These are phyloP conservation scores for Steinernema scapterisci DNA, from an alignment of 2,888 invertebrate species.

Conservation along the genomic window DNA sequence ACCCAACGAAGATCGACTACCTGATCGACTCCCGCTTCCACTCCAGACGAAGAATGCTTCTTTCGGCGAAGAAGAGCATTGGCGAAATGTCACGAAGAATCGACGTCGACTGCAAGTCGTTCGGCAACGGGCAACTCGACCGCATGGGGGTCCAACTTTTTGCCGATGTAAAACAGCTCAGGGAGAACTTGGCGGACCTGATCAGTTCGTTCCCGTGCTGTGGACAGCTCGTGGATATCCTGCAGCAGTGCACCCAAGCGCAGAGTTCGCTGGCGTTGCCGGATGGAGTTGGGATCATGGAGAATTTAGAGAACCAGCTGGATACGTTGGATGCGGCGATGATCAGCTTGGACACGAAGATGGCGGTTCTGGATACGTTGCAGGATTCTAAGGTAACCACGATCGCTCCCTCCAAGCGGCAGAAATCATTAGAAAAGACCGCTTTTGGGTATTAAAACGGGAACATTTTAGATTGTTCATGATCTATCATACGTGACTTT, in stretches of 20 bases:
- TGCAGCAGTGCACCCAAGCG: constrained; percentile 34
- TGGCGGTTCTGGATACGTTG: constrained; percentile 60
- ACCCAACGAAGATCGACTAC: constrained; percentile 43
- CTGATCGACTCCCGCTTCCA: constrained; percentile 48
- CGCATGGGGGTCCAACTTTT: constrained; percentile 59
- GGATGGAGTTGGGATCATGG: constrained; percentile 4
- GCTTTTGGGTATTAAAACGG: no score
- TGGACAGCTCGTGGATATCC: constrained; percentile 42
- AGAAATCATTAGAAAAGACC: no score
- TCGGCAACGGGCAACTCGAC: constrained; percentile 54
- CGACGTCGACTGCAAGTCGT: constrained; percentile 59
- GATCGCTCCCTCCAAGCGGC: no score
- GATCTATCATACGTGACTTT: background rate
- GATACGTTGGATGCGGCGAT: constrained; percentile 60
- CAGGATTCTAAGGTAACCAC: constrained; percentile 51
- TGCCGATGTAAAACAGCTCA: constrained; percentile 60
- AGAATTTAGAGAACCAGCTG: constrained; percentile 52
- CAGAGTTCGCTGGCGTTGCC: constrained; percentile 1
- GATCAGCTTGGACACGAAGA: constrained; percentile 61
- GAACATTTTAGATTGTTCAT: no score
- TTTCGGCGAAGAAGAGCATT: constrained; percentile 52
- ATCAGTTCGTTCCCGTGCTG: constrained; percentile 47
- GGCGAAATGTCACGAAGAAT: constrained; percentile 58
- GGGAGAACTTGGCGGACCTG: constrained; percentile 51
- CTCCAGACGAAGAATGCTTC: constrained; percentile 48